These are phyloP conservation scores for Sarcophaga peregrina DNA, from an alignment of 1,140 invertebrate species.

Conservation along the genomic window DNA sequence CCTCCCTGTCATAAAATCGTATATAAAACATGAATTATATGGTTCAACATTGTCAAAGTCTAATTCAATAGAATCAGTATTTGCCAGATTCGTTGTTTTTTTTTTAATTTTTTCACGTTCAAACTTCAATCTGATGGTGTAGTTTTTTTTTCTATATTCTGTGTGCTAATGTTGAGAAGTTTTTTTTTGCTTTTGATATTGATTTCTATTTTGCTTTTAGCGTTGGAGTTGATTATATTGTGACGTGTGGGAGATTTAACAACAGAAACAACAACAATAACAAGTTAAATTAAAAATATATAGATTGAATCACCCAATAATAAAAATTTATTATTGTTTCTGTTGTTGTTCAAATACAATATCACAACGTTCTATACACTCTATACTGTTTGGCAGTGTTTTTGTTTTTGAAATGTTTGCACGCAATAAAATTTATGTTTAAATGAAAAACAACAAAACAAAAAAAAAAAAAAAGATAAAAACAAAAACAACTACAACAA, in stretches of 20 bases:
- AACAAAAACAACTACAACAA: no score
- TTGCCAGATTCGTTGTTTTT: neutral
- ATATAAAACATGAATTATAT: constrained; percentile 26
- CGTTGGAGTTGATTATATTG: constrained; percentile 39
- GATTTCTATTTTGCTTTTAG: neutral
- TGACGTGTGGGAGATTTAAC: constrained; percentile 34
- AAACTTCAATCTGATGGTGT: no score
- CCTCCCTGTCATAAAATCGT: constrained; percentile 4
- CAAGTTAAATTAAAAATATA: neutral
- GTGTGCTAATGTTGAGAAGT: neutral
- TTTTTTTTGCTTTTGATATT: neutral
- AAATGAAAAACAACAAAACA: neutral
- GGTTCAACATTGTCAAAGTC: constrained; percentile 18
- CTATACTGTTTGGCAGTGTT: neutral
- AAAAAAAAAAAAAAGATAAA: no score
- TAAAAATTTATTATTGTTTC: neutral
- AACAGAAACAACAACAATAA: constrained; percentile 1
- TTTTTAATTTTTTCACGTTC: no score
- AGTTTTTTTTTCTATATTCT: no score
- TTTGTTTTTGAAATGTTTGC: neutral
- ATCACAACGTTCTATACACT: no score
- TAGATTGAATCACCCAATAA: constrained; percentile 31
- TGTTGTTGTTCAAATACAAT: no score
- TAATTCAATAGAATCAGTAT: constrained; percentile 8
- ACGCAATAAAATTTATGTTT: constrained; percentile 1